phyloP scores from a whole-genome alignment of 2,888 invertebrate species.

The Chloroclystis v-ata region DNA sequence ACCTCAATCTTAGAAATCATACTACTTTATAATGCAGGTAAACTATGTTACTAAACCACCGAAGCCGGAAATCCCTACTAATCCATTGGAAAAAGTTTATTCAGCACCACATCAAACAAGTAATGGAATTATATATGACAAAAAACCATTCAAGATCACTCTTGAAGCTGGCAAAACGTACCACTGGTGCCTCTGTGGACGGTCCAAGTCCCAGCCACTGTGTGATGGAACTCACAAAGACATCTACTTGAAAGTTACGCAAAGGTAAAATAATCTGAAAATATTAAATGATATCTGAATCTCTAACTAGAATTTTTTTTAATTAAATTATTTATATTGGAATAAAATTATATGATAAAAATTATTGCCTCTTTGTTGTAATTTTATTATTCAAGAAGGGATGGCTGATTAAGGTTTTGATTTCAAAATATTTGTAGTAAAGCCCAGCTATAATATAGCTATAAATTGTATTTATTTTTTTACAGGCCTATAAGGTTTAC shows the following conservation, averaged over 20 bases:
- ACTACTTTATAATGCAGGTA: no score
- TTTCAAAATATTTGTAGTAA: no score
- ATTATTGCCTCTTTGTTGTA: no score
- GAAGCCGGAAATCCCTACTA: constrained; percentile 81
- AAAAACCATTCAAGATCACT: constrained; percentile 89
- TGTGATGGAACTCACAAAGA: constrained; percentile 96
- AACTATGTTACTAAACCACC: constrained; percentile 59
- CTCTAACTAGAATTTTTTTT: no score
- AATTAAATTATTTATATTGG: no score
- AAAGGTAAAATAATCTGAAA: constrained; percentile 68
- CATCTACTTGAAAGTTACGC: constrained; percentile 83
- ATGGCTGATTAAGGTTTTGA: no score
- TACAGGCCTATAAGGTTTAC: constrained; percentile 87
- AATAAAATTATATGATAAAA: no score
- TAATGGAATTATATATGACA: constrained; percentile 90
- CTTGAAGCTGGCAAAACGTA: constrained; percentile 88
- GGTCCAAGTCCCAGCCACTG: constrained; percentile 93
- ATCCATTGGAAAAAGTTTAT: constrained; percentile 78
- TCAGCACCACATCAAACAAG: constrained; percentile 80
- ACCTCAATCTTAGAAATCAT: no score
- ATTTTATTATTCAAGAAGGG: no score
- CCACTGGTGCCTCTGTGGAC: constrained; percentile 96
- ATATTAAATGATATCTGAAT: no score
- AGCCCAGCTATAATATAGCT: no score
- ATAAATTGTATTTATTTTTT: constrained; percentile 22